phyloP scores from a whole-genome alignment of 1,140 invertebrate species.

The Scaptomyza graminum region DNA sequence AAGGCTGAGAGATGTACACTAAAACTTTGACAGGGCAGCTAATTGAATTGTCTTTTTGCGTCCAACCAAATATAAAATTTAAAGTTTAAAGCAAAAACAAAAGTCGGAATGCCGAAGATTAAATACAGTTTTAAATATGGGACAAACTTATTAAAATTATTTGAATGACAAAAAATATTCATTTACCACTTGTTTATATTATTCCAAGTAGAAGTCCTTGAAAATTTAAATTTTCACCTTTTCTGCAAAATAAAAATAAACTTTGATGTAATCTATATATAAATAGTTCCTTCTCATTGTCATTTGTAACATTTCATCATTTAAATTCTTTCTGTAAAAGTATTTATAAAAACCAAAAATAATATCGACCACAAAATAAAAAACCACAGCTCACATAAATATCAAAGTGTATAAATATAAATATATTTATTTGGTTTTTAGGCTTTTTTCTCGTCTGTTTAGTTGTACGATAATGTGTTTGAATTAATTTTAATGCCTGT shows the following conservation, averaged over 20 bases:
- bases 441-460: neutral
- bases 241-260: no score
- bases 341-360: constrained; percentile 23
- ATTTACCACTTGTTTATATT: neutral
- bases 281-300: neutral
- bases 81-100: constrained; percentile 30
- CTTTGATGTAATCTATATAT: no score
- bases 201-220: neutral
- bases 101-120: neutral
- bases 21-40: constrained; percentile 72
- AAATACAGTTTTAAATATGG: neutral
- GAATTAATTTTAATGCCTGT: constrained; percentile 66
- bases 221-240: neutral
- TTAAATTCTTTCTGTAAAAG: neutral
- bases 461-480: constrained; percentile 56
- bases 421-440: constrained; percentile 10
- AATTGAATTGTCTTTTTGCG: constrained; percentile 73
- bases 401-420: constrained; percentile 13
- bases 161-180: neutral
- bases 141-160: constrained; percentile 1
- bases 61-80: neutral
- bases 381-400: constrained; percentile 36
- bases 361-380: constrained; percentile 31
- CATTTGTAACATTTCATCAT: neutral
- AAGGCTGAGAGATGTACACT: constrained; percentile 11